Conservation (phyloP, 92 coral and sea anemone genomes). For the Porites lobata region DNA sequence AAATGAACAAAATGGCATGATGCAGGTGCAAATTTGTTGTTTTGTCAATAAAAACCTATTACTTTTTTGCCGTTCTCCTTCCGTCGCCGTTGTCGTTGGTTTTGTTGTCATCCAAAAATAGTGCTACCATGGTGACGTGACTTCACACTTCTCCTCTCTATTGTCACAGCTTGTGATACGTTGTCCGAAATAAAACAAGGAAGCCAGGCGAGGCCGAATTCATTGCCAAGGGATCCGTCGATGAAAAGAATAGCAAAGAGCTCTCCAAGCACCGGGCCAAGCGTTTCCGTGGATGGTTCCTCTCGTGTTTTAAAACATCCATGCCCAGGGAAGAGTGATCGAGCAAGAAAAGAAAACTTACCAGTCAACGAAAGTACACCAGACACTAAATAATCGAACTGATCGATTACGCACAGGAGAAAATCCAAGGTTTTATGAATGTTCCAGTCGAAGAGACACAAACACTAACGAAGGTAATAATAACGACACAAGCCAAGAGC, state of each 20-base stretch:
- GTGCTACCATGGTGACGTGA: too few species aligned
- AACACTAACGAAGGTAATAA: background rate
- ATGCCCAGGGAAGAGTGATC: background rate
- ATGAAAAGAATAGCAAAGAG: conserved; percentile 2
- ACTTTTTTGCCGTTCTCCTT: too few species aligned
- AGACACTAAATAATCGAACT: background rate
- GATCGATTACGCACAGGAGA: background rate
- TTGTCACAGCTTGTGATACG: background rate
- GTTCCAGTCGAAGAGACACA: background rate
- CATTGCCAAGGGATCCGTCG: background rate
- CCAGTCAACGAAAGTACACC: background rate
- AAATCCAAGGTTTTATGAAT: background rate
- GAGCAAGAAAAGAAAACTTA: background rate
- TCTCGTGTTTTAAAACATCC: background rate
- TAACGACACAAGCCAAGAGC: too few species aligned
- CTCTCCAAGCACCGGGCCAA: background rate
- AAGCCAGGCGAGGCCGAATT: background rate
- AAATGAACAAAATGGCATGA: too few species aligned
- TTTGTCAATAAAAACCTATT: too few species aligned
- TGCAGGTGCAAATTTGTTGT: too few species aligned
- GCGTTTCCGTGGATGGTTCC: background rate
- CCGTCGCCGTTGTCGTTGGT: too few species aligned
- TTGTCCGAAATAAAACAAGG: background rate
- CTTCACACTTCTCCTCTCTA: background rate
- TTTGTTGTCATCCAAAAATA: too few species aligned